These are phyloP conservation scores for Calonectris borealis DNA, from an alignment of 2,113 vertebrate genomes.

Conservation along the genomic window DNA sequence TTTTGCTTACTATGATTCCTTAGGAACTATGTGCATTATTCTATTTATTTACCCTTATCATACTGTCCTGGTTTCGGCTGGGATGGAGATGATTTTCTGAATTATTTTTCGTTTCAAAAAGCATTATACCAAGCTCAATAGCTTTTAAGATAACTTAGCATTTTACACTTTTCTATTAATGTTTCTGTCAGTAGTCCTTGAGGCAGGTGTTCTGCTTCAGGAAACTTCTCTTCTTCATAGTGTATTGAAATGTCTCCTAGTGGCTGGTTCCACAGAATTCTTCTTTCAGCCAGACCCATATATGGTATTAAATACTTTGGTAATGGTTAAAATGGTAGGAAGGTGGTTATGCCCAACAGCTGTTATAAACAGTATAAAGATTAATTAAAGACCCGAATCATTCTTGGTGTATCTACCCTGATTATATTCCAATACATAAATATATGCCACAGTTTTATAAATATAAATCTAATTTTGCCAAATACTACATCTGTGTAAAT, in stretches of 20 bases:
- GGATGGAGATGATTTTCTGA: too few relatives aligned
- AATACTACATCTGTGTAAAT: not conserved
- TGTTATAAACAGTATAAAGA: not conserved
- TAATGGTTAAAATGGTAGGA: not conserved
- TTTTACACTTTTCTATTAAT: slow-evolving; percentile 49
- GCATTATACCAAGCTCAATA: slow-evolving; percentile 3
- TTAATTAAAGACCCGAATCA: not conserved
- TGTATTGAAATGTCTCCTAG: not conserved
- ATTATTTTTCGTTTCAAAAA: slow-evolving; percentile 20
- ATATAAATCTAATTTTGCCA: not conserved
- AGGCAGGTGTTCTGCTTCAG: not conserved
- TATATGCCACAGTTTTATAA: not conserved
- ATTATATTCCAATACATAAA: not conserved
- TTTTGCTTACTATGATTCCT: not conserved
- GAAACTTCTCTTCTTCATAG: not conserved
- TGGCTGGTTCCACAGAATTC: not conserved
- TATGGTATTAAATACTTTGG: not conserved
- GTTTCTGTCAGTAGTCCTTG: slow-evolving; percentile 49
- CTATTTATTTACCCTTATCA: slow-evolving; percentile 36
- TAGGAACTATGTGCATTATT: slow-evolving; percentile 16
- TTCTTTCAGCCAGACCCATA: not conserved
- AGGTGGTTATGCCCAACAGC: not conserved
- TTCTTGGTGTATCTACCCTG: not conserved
- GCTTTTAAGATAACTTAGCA: slow-evolving; percentile 38
- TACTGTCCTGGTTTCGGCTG: too few relatives aligned